These are phyloP conservation scores for Calyptommatus sinebrachiatus DNA, from an alignment of 2,113 vertebrate genomes.

Conservation along the genomic window DNA sequence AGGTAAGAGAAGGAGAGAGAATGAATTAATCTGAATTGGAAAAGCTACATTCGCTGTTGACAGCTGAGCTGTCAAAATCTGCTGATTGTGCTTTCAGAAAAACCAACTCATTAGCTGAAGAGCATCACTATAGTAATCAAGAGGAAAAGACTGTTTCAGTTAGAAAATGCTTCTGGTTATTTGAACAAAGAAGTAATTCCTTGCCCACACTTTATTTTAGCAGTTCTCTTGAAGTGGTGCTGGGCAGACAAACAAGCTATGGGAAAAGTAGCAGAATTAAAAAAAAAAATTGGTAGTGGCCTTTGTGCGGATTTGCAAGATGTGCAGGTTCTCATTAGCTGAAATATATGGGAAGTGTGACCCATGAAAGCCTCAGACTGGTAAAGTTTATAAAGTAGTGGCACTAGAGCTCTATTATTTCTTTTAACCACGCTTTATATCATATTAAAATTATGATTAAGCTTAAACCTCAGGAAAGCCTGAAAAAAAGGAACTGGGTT, in stretches of 20 bases:
- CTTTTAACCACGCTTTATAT: no score
- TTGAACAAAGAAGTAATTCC: background rate
- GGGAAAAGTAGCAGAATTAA: background rate
- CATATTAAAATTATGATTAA: no score
- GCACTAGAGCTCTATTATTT: no score
- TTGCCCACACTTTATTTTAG: background rate
- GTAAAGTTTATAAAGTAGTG: no score
- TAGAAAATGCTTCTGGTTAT: background rate
- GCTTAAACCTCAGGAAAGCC: no score
- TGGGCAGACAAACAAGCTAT: background rate
- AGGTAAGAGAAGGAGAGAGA: slow-evolving; percentile 41
- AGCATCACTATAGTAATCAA: background rate
- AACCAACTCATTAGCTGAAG: background rate
- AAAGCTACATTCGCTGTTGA: slow-evolving; percentile 8
- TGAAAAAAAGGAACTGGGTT: no score
- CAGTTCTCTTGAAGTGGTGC: background rate
- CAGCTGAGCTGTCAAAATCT: background rate
- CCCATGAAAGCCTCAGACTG: no score
- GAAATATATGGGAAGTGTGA: no score
- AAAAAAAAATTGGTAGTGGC: no score
- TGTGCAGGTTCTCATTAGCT: no score
- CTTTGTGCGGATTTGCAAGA: no score
- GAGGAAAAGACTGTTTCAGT: no score
- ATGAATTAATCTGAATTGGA: slow-evolving; percentile 25
- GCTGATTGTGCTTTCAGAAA: background rate